phyloP scores from a whole-genome alignment of 92 coral and sea anemone species.

The Chrysogorgia sp. region DNA sequence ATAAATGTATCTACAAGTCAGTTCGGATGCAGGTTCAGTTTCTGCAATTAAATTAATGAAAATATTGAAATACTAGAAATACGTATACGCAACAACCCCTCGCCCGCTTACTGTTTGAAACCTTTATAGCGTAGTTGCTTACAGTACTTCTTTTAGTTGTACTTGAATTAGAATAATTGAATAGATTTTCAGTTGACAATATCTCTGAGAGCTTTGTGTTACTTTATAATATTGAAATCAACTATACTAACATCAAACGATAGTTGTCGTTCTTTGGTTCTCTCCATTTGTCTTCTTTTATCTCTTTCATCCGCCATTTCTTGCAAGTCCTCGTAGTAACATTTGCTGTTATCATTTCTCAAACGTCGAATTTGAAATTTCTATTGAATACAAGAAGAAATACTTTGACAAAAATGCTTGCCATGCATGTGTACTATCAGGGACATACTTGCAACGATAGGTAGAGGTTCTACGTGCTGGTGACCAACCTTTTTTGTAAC shows the following conservation, averaged over 20 bases:
- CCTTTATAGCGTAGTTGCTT: no score
- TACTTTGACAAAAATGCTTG: not conserved
- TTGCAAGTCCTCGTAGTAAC: constrained; percentile 76
- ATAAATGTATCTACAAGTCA: no score
- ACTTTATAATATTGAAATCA: not conserved
- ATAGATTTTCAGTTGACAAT: not conserved
- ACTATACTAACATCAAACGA: constrained; percentile 67
- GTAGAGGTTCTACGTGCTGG: no score
- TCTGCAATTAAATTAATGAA: no score
- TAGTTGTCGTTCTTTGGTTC: constrained; percentile 62
- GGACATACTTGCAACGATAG: no score
- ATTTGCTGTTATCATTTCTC: constrained; percentile 74
- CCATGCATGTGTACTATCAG: no score
- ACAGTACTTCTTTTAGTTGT: no score
- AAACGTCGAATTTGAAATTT: constrained; percentile 77
- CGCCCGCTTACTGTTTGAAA: no score
- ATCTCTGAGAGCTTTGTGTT: no score
- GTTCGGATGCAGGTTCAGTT: no score
- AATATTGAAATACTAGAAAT: no score
- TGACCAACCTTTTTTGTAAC: not conserved
- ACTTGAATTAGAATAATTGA: not conserved
- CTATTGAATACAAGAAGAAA: constrained; percentile 13
- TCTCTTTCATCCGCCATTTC: constrained; percentile 72
- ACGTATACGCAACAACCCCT: no score
- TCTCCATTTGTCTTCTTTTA: constrained; percentile 63